These are phyloP conservation scores for Tuberolachnus salignus DNA, from an alignment of 2,888 invertebrate genomes.

Conservation along the genomic window DNA sequence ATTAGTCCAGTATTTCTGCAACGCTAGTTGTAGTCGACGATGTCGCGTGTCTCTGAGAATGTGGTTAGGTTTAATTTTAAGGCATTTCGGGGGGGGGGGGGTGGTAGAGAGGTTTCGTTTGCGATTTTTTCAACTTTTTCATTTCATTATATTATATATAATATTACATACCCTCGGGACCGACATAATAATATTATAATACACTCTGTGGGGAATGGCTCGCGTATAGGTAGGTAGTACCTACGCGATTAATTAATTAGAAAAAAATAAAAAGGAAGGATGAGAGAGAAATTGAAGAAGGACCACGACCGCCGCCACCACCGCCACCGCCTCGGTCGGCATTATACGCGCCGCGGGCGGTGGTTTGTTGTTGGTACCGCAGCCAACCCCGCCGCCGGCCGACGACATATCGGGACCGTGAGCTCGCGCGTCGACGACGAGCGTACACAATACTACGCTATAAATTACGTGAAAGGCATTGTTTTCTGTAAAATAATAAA, in stretches of 20 bases:
- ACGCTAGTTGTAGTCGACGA: too few species aligned
- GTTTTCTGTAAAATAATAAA: conserved; percentile 37
- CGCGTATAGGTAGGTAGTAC: neutral
- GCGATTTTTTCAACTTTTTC: too few species aligned
- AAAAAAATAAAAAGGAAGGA: conserved; percentile 18
- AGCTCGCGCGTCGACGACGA: neutral
- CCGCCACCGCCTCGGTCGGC: too few species aligned
- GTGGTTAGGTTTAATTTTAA: too few species aligned
- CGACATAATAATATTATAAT: neutral
- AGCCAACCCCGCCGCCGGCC: neutral
- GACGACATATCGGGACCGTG: neutral
- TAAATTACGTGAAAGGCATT: conserved; percentile 51
- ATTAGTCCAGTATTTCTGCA: too few species aligned
- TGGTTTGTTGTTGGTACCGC: neutral
- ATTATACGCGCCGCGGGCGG: conserved; percentile 12
- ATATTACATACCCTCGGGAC: neutral
- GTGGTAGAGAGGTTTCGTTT: too few species aligned
- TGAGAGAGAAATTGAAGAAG: neutral
- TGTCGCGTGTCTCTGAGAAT: too few species aligned
- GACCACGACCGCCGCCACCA: neutral
- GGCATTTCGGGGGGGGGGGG: too few species aligned
- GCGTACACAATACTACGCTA: conserved; percentile 14
- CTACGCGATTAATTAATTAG: conserved; percentile 49
- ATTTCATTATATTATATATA: neutral
- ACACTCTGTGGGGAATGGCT: neutral